Conservation (phyloP, 2,888 invertebrate species). For the Cyrtodaria siliqua region DNA sequence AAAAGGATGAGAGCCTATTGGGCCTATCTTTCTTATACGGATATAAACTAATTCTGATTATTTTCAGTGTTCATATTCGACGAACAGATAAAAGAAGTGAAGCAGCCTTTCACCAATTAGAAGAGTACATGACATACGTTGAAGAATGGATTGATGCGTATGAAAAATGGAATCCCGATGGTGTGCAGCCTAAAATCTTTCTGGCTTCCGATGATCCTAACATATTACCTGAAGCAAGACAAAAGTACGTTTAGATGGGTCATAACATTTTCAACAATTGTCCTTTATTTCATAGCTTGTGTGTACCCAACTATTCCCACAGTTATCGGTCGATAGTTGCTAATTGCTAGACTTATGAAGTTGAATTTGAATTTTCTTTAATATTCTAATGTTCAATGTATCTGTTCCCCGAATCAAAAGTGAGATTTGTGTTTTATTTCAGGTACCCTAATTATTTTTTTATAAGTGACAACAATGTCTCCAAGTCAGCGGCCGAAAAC, state of each 20-base stretch:
- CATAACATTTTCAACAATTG: too few species aligned
- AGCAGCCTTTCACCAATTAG: constrained; percentile 97
- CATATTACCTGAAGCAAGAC: constrained; percentile 89
- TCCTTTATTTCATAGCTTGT: too few species aligned
- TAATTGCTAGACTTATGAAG: too few species aligned
- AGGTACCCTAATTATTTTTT: constrained; percentile 95
- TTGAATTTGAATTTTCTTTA: too few species aligned
- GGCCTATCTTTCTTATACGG: too few species aligned
- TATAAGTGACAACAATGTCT: constrained; percentile 94
- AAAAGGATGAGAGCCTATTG: too few species aligned
- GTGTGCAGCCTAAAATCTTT: constrained; percentile 94
- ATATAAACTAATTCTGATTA: too few species aligned
- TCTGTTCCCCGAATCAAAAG: too few species aligned
- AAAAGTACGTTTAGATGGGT: constrained; percentile 86
- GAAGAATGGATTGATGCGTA: constrained; percentile 94
- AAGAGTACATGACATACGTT: constrained; percentile 98
- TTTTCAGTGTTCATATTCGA: constrained; percentile 88
- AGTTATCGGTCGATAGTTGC: too few species aligned
- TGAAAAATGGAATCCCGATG: constrained; percentile 88
- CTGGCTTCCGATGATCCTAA: constrained; percentile 98
- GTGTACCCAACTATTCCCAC: too few species aligned
- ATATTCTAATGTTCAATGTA: too few species aligned
- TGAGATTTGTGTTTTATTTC: constrained; percentile 65
- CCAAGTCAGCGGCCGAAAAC: constrained; percentile 95
- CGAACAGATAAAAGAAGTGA: constrained; percentile 94